Conservation (phyloP, 2,797 vertebrate genomes). For the Pantherophis vulpinus region DNA sequence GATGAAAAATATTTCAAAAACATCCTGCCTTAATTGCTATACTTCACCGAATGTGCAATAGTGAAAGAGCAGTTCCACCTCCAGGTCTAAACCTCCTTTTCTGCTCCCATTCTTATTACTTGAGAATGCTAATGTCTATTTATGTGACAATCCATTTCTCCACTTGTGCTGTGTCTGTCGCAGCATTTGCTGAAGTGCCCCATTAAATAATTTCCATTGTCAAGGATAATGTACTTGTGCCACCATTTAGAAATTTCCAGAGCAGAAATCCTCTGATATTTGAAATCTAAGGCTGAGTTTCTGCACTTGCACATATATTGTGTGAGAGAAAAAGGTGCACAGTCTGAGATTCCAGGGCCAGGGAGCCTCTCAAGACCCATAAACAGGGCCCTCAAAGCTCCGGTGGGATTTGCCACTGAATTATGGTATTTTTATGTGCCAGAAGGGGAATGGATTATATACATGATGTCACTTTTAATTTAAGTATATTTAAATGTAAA, state of each 20-base stretch:
- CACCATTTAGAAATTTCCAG: conserved; percentile 44
- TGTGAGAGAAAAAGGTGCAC: neutral
- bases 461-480: neutral
- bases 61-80: neutral
- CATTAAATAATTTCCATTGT: conserved; percentile 54
- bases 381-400: neutral
- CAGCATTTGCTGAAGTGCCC: conserved; percentile 41
- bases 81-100: neutral
- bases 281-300: conserved; percentile 37
- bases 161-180: conserved; percentile 21
- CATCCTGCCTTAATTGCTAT: neutral
- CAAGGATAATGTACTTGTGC: conserved; percentile 40
- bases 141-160: conserved; percentile 37
- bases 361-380: neutral
- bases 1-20: neutral
- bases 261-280: conserved; percentile 42
- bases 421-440: neutral
- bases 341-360: neutral
- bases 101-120: conserved; percentile 26
- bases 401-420: neutral
- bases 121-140: conserved; percentile 35
- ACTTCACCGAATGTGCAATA: neutral
- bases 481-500: neutral
- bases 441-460: neutral
- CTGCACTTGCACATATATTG: conserved; percentile 16